Evolutionary conservation across 2,797 vertebrate genomes (phyloP).

Genomic region (Crenichthys baileyi): DNA sequence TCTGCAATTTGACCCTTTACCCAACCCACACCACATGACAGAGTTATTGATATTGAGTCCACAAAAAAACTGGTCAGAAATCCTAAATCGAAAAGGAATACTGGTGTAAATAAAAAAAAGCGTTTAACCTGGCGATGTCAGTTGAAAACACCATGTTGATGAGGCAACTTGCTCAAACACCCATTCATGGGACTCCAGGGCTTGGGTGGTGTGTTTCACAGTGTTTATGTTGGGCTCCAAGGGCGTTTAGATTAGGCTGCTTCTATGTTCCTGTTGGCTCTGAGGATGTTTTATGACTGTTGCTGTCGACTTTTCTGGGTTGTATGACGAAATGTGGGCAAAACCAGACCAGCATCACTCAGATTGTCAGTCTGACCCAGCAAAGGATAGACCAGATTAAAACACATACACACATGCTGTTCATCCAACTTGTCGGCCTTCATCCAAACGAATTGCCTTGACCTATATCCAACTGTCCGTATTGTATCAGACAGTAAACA

Average conservation of each 20-base stretch:
- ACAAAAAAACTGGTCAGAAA: constrained; percentile 16
- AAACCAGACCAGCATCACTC: constrained; percentile 35
- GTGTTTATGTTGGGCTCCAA: constrained; percentile 59
- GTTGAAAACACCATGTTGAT: constrained; percentile 25
- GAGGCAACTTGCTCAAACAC: constrained; percentile 14
- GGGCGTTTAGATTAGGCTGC: constrained; percentile 29
- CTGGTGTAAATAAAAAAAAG: not conserved
- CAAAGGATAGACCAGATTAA: constrained; percentile 28
- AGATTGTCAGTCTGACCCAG: constrained; percentile 30
- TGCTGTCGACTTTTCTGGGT: constrained; percentile 37
- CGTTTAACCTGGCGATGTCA: constrained; percentile 27
- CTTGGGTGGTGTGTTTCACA: constrained; percentile 48
- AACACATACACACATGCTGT: constrained; percentile 9
- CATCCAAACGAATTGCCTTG: constrained; percentile 38
- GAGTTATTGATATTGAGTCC: constrained; percentile 23
- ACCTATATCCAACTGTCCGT: constrained; percentile 57
- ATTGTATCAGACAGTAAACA: constrained; percentile 56
- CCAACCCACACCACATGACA: not conserved
- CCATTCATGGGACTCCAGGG: constrained; percentile 40
- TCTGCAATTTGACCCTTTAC: too few relatives aligned
- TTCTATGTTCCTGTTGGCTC: constrained; percentile 39
- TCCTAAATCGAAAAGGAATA: not conserved
- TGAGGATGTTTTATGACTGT: constrained; percentile 33
- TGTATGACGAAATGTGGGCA: constrained; percentile 27
- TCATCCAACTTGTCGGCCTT: constrained; percentile 32